Evolutionary conservation across 1,140 invertebrate species (phyloP), one percentile per base, ranked within the genome.

Genomic region (Mylabris phalerata): DNA sequence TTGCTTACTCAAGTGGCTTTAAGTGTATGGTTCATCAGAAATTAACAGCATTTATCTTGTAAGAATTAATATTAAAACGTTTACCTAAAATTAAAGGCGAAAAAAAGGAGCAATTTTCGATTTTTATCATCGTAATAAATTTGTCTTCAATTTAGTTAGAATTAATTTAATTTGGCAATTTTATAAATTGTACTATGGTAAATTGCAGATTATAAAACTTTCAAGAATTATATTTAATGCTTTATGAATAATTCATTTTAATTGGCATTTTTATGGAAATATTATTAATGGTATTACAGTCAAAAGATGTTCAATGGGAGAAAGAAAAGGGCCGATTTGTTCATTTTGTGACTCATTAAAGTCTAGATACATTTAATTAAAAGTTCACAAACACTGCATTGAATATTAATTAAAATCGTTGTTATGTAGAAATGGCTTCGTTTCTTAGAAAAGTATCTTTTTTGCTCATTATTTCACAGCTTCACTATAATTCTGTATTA

Each of bases 351-450:
- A 25, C 44, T 60, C 52, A 60, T 60, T 60, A 60, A 40, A 5
- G 19, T 13, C 42, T 48, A 51, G 55, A 61, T 61, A 57, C 54
- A 61, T 57, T 61, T 61, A 61, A 61, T 61, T 61, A 61, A 61
- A 61, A 61, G 48, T 52, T 57, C 48, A 27, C 24, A 19, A 41
- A 13, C 26, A 40, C n/a, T 41, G 55, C 60, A 57, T 57, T 50
- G 60, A 61, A 61, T 61, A 61, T 61, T 61, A 61, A 61, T 61
- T 57, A 61, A 61, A 61, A 48, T 40, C 40, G 41, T 55, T 56
- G 56, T 60, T 55, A 19, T 41, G 0, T 10, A 50, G 55, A 40
- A 19, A 13, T 26, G 27, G 24, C 45, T 11, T 40, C 3, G 45
- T 42, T 42, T 49, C 48, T 56, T 38, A 42, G 5, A 24, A 56